phyloP scores from a whole-genome alignment of 2,888 invertebrate species.

The Sinohyriopsis cumingii region DNA sequence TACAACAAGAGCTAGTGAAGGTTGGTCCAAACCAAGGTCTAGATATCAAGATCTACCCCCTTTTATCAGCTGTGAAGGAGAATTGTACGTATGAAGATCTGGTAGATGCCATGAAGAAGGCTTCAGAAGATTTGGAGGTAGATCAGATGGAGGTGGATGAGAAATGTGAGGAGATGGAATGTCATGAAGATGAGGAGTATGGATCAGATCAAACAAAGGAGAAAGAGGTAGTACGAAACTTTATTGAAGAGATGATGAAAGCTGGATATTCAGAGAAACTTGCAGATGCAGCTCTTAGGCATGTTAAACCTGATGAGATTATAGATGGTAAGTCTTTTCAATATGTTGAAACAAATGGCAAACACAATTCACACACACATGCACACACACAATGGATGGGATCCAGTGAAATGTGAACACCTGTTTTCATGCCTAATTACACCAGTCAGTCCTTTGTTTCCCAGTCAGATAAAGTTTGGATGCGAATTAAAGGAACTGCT shows the following conservation, averaged over 20 bases:
- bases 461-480: no score
- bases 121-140: constrained; percentile 23
- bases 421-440: no score
- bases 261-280: constrained; percentile 26
- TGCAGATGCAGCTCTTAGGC: constrained; percentile 26
- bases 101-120: constrained; percentile 35
- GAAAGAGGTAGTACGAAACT: constrained; percentile 2
- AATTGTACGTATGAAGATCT: constrained; percentile 38
- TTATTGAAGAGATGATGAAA: constrained; percentile 25
- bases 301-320: constrained; percentile 16
- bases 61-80: constrained; percentile 38
- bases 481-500: no score
- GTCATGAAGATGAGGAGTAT: background rate
- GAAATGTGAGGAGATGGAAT: background rate
- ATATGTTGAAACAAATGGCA: no score
- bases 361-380: no score
- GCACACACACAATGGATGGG: no score
- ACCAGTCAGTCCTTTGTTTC: no score
- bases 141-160: constrained; percentile 7
- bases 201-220: background rate
- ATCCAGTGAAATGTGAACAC: no score
- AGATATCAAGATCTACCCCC: constrained; percentile 31
- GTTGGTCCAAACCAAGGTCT: constrained; percentile 24
- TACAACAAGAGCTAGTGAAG: constrained; percentile 50
- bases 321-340: constrained; percentile 12